Evolutionary conservation across 2,888 invertebrate genomes (phyloP).

Genomic region (Erebia aethiops): DNA sequence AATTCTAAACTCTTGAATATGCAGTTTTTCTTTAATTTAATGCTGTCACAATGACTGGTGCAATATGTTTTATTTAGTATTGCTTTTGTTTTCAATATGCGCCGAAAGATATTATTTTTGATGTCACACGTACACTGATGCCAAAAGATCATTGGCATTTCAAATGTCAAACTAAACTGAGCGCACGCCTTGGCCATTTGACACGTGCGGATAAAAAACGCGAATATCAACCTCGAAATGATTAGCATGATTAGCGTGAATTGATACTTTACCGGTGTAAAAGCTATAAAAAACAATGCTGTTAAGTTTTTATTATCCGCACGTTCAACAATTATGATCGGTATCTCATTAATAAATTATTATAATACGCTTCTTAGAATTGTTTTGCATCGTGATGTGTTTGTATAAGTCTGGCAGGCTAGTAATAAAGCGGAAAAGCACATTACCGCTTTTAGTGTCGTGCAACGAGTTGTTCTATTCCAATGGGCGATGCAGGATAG

Average conservation of each 20-base stretch:
- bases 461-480: constrained; percentile 29
- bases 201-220: constrained; percentile 37
- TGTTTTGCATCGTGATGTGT: constrained; percentile 19
- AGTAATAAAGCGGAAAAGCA: constrained; percentile 20
- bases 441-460: constrained; percentile 20
- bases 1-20: constrained; percentile 11
- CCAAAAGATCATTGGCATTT: constrained; percentile 43
- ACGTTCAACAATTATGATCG: constrained; percentile 1
- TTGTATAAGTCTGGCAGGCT: constrained; percentile 9
- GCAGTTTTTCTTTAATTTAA: background rate
- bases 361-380: constrained; percentile 11
- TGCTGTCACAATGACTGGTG: constrained; percentile 2
- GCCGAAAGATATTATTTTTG: constrained; percentile 21
- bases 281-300: constrained; percentile 7
- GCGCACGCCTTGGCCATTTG: constrained; percentile 31
- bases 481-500: constrained; percentile 39
- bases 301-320: background rate
- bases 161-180: constrained; percentile 40
- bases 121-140: constrained; percentile 37
- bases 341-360: constrained; percentile 17
- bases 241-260: constrained; percentile 5
- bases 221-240: constrained; percentile 28
- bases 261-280: constrained; percentile 5
- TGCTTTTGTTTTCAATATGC: constrained; percentile 13
- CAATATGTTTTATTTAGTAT: constrained; percentile 1